phyloP scores from a whole-genome alignment of 2,888 invertebrate genomes.

The Eremobia ochroleuca region DNA sequence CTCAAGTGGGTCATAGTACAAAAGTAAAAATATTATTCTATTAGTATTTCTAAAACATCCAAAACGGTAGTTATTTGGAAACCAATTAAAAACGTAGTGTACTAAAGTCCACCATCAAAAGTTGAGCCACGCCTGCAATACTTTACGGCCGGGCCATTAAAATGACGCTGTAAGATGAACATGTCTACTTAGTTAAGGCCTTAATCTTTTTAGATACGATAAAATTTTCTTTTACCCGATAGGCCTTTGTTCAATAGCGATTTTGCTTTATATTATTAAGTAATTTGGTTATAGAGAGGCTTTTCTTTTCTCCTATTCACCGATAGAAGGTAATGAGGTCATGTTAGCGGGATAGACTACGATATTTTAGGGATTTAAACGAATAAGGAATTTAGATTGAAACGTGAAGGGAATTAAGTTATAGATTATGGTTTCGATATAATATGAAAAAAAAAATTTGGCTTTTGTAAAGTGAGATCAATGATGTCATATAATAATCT shows the following conservation, averaged over 20 bases:
- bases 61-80: neutral
- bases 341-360: neutral
- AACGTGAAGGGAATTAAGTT: slow-evolving; percentile 30
- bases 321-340: slow-evolving; percentile 8
- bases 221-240: slow-evolving; percentile 21
- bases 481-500: neutral
- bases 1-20: neutral
- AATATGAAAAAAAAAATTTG: slow-evolving; percentile 9
- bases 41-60: neutral
- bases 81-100: neutral
- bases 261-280: slow-evolving; percentile 20
- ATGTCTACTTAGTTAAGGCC: slow-evolving; percentile 17
- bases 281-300: slow-evolving; percentile 27
- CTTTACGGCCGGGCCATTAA: slow-evolving; percentile 42
- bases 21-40: neutral
- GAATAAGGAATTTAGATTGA: slow-evolving; percentile 18
- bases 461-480: neutral
- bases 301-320: slow-evolving; percentile 15
- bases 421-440: neutral
- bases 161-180: slow-evolving; percentile 31
- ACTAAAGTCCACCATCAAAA: slow-evolving; percentile 46
- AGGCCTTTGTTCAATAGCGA: slow-evolving; percentile 35
- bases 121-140: slow-evolving; percentile 27
- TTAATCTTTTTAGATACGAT: slow-evolving; percentile 49
- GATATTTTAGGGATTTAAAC: neutral